A percentile compares a stretch with the other conserved stretches of the same genome.
Conservation (phyloP, 2,113 vertebrate species). For the Ciconia boyciana region DNA sequence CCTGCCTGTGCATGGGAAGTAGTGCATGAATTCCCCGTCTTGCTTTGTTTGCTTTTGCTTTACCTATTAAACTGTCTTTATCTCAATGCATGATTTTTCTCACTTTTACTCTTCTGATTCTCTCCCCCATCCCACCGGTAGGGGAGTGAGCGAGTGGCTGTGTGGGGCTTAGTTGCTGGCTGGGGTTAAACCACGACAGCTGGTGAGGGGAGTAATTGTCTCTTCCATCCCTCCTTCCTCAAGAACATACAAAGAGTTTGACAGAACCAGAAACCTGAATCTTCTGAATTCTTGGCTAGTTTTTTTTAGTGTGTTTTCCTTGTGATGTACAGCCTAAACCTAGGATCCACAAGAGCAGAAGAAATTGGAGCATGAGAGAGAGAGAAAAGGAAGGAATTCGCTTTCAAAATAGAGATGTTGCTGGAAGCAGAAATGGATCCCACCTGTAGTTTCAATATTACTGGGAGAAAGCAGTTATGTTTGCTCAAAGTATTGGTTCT, state of each 20-base stretch:
- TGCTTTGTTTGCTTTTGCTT: not conserved
- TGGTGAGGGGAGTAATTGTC: not conserved
- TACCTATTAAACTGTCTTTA: not conserved
- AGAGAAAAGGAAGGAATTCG: not conserved
- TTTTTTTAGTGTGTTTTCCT: not conserved
- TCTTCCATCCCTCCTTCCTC: not conserved
- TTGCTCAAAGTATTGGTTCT: not conserved
- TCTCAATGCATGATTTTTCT: not conserved
- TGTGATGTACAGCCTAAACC: not conserved
- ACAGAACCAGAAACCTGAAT: not conserved
- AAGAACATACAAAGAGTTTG: not conserved
- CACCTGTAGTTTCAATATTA: not conserved
- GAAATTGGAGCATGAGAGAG: not conserved
- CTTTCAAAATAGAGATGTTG: not conserved
- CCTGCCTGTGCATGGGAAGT: accelerated
- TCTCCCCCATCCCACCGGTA: accelerated
- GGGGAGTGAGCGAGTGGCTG: accelerated
- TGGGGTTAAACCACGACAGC: not conserved
- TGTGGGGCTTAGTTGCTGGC: accelerated
- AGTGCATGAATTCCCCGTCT: not conserved
- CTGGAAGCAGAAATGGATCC: not conserved
- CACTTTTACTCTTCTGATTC: not conserved
- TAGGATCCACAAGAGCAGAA: not conserved
- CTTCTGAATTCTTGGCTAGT: not conserved
- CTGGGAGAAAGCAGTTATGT: not conserved